Conservation (phyloP, 1,140 invertebrate genomes). For the Harlomillsia oculata region DNA sequence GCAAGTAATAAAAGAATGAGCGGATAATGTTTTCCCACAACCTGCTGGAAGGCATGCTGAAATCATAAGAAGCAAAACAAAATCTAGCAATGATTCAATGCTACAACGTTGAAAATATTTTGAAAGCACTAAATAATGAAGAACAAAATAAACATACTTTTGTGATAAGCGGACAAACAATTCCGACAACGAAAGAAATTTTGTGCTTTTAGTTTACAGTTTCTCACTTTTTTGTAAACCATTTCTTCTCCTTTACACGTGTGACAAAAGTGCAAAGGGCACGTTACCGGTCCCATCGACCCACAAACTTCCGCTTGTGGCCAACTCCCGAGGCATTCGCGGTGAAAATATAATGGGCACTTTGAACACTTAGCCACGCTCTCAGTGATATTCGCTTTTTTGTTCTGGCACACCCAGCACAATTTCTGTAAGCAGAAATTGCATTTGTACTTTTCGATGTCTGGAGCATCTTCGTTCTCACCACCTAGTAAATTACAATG, state of each 20-base stretch:
- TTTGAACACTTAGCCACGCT: constrained; percentile 21
- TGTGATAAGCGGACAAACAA: constrained; percentile 25
- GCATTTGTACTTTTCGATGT: constrained; percentile 14
- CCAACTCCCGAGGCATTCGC: constrained; percentile 16
- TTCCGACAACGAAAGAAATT: constrained; percentile 11
- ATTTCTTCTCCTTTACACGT: constrained; percentile 25
- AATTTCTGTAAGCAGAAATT: constrained; percentile 2
- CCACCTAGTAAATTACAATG: neutral
- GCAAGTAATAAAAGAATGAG: constrained; percentile 19
- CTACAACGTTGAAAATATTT: neutral
- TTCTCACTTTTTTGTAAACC: constrained; percentile 15
- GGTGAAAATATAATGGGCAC: constrained; percentile 22
- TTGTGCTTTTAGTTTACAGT: constrained; percentile 4
- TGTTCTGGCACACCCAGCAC: constrained; percentile 28
- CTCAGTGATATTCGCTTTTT: neutral
- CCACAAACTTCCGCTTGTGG: constrained; percentile 27
- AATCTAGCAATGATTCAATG: neutral
- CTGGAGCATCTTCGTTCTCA: neutral
- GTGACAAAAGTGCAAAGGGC: constrained; percentile 31
- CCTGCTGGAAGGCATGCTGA: constrained; percentile 28
- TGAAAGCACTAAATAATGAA: neutral
- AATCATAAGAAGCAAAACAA: neutral
- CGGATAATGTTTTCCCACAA: constrained; percentile 3
- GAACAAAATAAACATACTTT: constrained; percentile 15
- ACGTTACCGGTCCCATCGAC: constrained; percentile 14